Percentiles rank a stretch among this genome's conserved stretches.
phyloP scores from a whole-genome alignment of 2,113 vertebrate species.

The Emydura subglobosa region DNA sequence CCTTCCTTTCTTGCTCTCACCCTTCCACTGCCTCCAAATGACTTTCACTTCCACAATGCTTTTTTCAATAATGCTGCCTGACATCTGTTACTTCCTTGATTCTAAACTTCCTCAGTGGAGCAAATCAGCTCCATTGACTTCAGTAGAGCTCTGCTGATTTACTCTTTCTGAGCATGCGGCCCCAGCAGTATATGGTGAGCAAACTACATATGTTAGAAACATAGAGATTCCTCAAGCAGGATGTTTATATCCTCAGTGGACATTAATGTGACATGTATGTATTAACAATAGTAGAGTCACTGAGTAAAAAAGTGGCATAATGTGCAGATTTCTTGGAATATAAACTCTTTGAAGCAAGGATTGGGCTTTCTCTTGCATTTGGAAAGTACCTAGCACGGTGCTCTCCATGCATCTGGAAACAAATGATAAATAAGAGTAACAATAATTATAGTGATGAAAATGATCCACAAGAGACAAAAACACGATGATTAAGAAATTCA shows the following conservation, averaged over 20 bases:
- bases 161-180: background rate
- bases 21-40: background rate
- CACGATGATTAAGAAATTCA: background rate
- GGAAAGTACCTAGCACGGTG: background rate
- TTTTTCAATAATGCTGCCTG: background rate
- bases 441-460: conserved; percentile 45
- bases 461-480: conserved; percentile 8
- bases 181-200: background rate
- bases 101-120: background rate
- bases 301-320: conserved; percentile 15
- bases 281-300: conserved; percentile 45
- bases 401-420: conserved; percentile 20
- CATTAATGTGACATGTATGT: conserved; percentile 23
- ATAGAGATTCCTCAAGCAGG: conserved; percentile 35
- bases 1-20: background rate
- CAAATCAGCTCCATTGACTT: background rate
- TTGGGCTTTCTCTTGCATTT: conserved; percentile 16
- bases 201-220: conserved; percentile 20
- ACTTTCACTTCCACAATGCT: background rate
- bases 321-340: conserved; percentile 23
- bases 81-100: background rate
- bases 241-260: conserved; percentile 54
- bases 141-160: background rate
- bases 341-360: conserved; percentile 45
- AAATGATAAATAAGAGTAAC: conserved; percentile 41